Base-by-base conservation (phyloP, 64 coral and sea anemone genomes). In the Hydrozoanthus tunicans region DNA sequence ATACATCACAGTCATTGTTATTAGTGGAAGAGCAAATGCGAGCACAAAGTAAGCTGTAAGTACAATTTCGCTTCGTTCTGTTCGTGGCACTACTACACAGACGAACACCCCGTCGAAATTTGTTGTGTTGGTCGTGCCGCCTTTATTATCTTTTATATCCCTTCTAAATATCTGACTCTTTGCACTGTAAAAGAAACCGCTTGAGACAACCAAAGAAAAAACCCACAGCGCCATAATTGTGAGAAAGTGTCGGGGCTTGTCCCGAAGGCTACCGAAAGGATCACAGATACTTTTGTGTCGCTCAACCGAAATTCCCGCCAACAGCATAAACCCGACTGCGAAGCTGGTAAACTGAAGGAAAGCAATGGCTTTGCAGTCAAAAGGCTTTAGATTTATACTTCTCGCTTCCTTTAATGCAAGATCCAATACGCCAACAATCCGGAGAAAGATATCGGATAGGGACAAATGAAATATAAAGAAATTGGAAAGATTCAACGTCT, bases 231-330 rank as follows among this genome's bases (percentile, higher is more conserved):
- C 11, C 9, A 9, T 12, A 58, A 86, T 58, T 3, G 27, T 5
- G 51, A 32, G 6, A 17, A 66, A 52, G 12, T 53, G 54, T n/a
- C 53, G 83, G 11, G 67, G 53, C 53, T 72, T 86, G 11, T 9
- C n/a, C 1, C 53, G 6, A 26, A 86, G 14, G 13, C 83, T 43
- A 3, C 53, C 15, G 1, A 86, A 57, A 6, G 83, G 83, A 70
- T 86, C 10, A 24, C 65, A 71, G 25, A 86, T 86, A n/a, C 58
- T 86, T 4, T 86, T 86, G 66, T 86, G 53, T 4, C 83, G 83
- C n/a, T 86, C 66, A 15, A 86, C 64, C 57, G 83, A 58, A 73
- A 86, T 86, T 86, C 83, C 83, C 20, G 83, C 83, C 83, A 86
- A 86, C 10, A 86, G 66, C 17, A 86, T n/a, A 58, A 86, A 86